phyloP scores from a whole-genome alignment of 1,140 invertebrate genomes.

The Nixonia krombeini region DNA sequence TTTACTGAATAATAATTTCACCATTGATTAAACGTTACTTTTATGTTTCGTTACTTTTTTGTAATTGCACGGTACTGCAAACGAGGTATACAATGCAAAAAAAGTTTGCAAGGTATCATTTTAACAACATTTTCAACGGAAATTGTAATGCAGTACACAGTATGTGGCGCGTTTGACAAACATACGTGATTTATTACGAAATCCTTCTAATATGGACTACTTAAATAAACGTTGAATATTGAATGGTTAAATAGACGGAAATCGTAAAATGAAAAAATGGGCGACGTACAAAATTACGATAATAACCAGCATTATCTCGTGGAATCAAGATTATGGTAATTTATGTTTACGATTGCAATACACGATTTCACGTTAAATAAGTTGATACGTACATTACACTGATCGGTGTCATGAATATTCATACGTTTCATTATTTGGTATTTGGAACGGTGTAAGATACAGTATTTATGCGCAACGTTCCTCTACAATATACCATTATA shows the following conservation, averaged over 20 bases:
- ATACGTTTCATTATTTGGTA: conserved; percentile 1
- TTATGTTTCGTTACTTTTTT: too few relatives aligned
- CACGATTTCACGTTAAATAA: conserved; percentile 19
- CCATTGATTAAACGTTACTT: too few relatives aligned
- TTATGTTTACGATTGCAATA: conserved; percentile 31
- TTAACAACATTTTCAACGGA: too few relatives aligned
- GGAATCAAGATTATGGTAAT: conserved; percentile 39
- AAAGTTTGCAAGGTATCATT: too few relatives aligned
- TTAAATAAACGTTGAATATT: conserved; percentile 3
- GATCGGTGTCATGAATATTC: conserved; percentile 26
- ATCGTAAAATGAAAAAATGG: conserved; percentile 19
- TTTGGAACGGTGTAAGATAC: too few relatives aligned
- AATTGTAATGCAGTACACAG: too few relatives aligned
- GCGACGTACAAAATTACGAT: conserved; percentile 32
- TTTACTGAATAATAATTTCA: too few relatives aligned
- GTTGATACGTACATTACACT: background rate
- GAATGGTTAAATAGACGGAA: conserved; percentile 13
- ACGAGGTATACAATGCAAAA: too few relatives aligned
- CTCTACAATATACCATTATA: too few relatives aligned
- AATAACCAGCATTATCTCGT: conserved; percentile 39
- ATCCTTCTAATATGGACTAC: background rate
- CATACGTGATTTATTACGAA: background rate
- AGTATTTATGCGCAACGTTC: too few relatives aligned
- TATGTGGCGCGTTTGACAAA: too few relatives aligned
- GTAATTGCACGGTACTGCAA: too few relatives aligned